Evolutionary conservation across 2,888 invertebrate genomes (phyloP).

Genomic region (Carterocephalus palaemon): DNA sequence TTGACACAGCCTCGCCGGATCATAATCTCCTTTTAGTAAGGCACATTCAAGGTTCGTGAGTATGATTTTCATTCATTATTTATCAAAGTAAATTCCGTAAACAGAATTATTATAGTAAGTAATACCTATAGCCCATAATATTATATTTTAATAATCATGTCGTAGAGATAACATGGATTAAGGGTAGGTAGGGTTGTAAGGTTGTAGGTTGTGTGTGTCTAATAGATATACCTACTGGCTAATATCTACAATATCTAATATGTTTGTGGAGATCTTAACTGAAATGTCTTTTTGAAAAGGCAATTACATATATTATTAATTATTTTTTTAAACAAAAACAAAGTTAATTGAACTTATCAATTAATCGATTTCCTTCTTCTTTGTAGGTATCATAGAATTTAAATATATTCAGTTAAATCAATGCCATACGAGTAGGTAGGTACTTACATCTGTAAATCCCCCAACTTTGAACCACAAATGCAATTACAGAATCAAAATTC

Average conservation of each 20-base stretch:
- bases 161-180: conserved; percentile 14
- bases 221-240: too few species aligned
- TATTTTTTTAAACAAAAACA: too few species aligned
- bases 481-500: not conserved
- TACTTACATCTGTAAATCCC: not conserved
- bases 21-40: not conserved
- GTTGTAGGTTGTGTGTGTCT: conserved; percentile 20
- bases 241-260: too few species aligned
- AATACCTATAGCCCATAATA: conserved; percentile 14
- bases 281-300: too few species aligned
- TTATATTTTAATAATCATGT: conserved; percentile 18
- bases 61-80: not conserved
- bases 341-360: too few species aligned
- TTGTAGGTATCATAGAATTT: too few species aligned
- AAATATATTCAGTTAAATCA: too few species aligned
- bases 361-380: too few species aligned
- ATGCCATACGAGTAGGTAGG: conserved; percentile 2
- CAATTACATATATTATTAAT: too few species aligned
- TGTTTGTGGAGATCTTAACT: too few species aligned
- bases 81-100: too few species aligned
- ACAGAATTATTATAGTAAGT: conserved; percentile 11
- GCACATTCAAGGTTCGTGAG: not conserved
- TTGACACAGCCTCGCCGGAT: not conserved
- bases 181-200: too few species aligned
- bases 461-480: conserved; percentile 2